Percentiles rank a stretch among this genome's conserved stretches.
Evolutionary conservation across 2,113 vertebrate genomes (phyloP).

Genomic region (Centropus bengalensis): DNA sequence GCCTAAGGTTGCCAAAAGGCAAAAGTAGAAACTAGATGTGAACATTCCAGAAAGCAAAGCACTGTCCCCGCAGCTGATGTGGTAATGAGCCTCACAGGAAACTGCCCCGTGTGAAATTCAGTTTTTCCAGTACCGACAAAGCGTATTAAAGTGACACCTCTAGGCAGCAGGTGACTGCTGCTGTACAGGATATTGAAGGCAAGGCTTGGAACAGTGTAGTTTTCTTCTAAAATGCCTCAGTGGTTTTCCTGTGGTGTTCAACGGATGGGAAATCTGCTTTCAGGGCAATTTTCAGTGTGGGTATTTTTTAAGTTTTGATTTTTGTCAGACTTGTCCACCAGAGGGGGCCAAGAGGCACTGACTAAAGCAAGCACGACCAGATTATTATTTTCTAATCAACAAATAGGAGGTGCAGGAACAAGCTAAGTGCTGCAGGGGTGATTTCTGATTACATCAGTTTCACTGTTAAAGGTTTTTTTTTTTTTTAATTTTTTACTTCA

Average conservation of each 20-base stretch:
- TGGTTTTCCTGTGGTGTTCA: not conserved
- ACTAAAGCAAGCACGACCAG: accelerated
- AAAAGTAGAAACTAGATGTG: not conserved
- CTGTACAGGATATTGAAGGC: not conserved
- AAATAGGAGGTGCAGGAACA: accelerated
- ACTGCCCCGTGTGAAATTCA: not conserved
- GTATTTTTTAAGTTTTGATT: not conserved
- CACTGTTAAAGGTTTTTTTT: not conserved
- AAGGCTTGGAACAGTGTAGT: accelerated
- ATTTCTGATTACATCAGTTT: not conserved
- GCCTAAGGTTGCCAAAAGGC: not conserved
- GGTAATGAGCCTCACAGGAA: not conserved
- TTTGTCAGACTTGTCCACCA: not conserved
- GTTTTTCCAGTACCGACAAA: not conserved
- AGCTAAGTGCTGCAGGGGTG: not conserved
- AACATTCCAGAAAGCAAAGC: not conserved
- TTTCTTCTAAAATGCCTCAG: not conserved
- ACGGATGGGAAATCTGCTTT: accelerated
- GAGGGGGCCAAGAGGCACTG: not conserved
- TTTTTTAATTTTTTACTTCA: not conserved
- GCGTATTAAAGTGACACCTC: not conserved
- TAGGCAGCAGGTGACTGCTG: not conserved
- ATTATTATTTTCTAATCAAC: not conserved
- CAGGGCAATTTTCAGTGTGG: not conserved
- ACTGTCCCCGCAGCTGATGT: accelerated